Evolutionary conservation across 2,797 vertebrate species (phyloP).

Genomic region (Eulemur rubriventer): DNA sequence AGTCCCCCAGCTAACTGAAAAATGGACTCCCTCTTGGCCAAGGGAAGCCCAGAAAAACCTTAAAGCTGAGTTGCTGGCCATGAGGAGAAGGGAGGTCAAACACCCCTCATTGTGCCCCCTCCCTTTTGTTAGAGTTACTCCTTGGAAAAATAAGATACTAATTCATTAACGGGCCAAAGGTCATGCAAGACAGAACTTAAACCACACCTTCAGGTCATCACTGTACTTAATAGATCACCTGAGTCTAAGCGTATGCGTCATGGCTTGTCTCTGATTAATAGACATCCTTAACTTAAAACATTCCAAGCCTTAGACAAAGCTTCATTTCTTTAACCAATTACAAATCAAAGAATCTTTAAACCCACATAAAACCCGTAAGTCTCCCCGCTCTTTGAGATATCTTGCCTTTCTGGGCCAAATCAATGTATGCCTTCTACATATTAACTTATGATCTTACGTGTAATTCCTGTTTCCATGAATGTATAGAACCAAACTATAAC

Average conservation of each 20-base stretch:
- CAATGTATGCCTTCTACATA: neutral
- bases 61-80: no score
- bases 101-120: neutral
- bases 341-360: neutral
- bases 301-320: no score
- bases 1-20: neutral
- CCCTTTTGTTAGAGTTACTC: neutral
- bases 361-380: neutral
- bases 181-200: neutral
- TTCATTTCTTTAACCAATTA: neutral
- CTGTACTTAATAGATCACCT: neutral
- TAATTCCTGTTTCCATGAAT: neutral
- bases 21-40: neutral
- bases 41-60: no score
- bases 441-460: neutral
- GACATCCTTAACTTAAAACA: neutral
- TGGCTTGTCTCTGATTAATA: neutral
- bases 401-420: neutral
- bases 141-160: neutral
- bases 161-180: neutral
- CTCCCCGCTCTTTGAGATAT: neutral
- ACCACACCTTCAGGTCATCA: neutral
- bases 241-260: neutral
- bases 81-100: no score
- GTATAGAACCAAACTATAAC: neutral